phyloP scores from a whole-genome alignment of 2,113 vertebrate genomes.

The Passerina amoena region DNA sequence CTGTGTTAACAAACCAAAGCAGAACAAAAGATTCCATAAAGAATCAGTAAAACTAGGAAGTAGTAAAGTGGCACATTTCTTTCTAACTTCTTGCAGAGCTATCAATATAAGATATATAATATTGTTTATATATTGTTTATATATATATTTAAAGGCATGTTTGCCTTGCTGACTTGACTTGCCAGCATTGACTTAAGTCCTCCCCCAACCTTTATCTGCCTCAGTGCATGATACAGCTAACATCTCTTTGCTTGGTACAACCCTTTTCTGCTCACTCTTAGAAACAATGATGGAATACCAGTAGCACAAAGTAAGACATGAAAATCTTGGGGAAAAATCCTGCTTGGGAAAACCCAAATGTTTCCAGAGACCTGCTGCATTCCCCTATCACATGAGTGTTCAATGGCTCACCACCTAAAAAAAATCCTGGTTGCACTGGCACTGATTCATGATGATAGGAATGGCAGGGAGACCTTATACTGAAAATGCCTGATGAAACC shows the following conservation, averaged over 20 bases:
- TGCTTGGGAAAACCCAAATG: accelerated
- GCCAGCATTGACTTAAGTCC: neutral
- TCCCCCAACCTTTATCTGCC: neutral
- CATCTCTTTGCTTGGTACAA: neutral
- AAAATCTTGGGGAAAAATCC: neutral
- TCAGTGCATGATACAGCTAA: neutral
- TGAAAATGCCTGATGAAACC: neutral
- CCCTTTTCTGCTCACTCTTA: neutral
- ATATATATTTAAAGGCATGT: neutral
- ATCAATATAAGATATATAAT: neutral
- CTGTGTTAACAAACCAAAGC: neutral
- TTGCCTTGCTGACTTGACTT: no score
- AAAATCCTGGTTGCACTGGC: neutral
- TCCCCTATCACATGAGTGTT: neutral
- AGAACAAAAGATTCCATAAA: neutral
- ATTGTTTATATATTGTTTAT: neutral
- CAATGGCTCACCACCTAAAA: neutral
- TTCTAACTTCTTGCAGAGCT: neutral
- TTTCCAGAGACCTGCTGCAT: neutral
- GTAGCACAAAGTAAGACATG: neutral
- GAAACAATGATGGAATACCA: neutral
- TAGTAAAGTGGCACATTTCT: neutral
- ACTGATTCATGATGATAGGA: neutral
- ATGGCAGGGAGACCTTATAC: neutral
- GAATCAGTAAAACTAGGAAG: neutral